These are phyloP conservation scores for Parazoanthus atlanticus DNA, from an alignment of 92 coral and sea anemone genomes.

Conservation along the genomic window DNA sequence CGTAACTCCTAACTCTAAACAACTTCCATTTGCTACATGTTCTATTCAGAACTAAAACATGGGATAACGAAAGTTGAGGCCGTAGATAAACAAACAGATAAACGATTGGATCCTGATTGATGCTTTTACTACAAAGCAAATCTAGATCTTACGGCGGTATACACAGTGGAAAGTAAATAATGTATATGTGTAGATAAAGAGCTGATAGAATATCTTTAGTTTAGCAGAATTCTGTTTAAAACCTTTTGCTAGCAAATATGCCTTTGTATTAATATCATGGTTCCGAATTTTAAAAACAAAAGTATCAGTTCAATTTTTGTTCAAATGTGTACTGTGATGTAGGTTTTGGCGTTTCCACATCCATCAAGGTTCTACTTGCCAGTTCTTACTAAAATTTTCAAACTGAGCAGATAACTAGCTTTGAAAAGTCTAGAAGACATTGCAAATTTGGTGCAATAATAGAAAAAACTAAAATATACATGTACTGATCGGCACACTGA, in stretches of 20 bases:
- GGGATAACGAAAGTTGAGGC: neutral
- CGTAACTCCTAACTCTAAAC: neutral
- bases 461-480: neutral
- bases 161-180: neutral
- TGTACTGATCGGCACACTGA: neutral
- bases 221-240: neutral
- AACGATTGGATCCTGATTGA: conserved; percentile 14
- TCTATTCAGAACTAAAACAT: neutral
- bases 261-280: neutral
- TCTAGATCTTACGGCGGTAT: neutral
- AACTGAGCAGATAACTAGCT: no score
- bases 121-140: neutral
- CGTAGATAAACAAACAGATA: conserved; percentile 1
- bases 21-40: neutral
- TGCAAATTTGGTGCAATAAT: neutral
- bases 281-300: neutral
- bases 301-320: neutral
- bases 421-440: neutral
- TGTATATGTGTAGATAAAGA: neutral
- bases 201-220: neutral
- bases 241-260: neutral
- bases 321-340: neutral
- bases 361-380: neutral
- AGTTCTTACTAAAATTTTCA: neutral
- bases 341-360: neutral